Conservation (phyloP, 2,888 invertebrate species). For the Ceramica pisi region DNA sequence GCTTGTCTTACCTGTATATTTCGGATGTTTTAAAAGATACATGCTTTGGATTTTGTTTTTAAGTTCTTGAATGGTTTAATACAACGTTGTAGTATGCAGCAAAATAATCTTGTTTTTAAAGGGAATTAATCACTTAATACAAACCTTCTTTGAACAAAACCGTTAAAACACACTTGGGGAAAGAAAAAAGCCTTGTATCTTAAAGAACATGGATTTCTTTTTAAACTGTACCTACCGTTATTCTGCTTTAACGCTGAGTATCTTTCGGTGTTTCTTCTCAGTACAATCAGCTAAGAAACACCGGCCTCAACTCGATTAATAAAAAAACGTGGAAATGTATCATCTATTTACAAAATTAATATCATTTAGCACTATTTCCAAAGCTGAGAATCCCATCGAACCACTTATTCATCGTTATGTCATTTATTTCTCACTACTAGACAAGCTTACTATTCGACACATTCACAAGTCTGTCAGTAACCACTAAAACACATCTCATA, state of each 20-base stretch:
- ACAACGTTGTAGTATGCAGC: slow-evolving; percentile 20
- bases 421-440: not conserved
- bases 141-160: not conserved
- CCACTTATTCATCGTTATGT: not conserved
- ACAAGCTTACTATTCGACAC: slow-evolving; percentile 26
- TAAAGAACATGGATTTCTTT: not conserved
- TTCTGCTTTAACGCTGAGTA: too few relatives aligned
- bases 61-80: slow-evolving; percentile 62
- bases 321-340: too few relatives aligned
- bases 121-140: slow-evolving; percentile 13
- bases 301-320: too few relatives aligned
- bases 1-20: slow-evolving; percentile 78
- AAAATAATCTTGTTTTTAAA: slow-evolving; percentile 35
- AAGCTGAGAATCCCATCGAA: not conserved
- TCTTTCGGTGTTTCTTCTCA: too few relatives aligned
- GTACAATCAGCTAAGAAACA: too few relatives aligned
- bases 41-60: slow-evolving; percentile 63
- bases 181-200: not conserved
- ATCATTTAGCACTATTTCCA: too few relatives aligned
- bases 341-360: too few relatives aligned
- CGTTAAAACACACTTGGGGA: not conserved
- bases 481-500: slow-evolving; percentile 71
- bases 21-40: slow-evolving; percentile 72
- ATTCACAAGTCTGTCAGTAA: slow-evolving; percentile 42
- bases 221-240: too few relatives aligned